Conservation (phyloP, 2,797 vertebrate species). For the Artibeus jamaicensis region DNA sequence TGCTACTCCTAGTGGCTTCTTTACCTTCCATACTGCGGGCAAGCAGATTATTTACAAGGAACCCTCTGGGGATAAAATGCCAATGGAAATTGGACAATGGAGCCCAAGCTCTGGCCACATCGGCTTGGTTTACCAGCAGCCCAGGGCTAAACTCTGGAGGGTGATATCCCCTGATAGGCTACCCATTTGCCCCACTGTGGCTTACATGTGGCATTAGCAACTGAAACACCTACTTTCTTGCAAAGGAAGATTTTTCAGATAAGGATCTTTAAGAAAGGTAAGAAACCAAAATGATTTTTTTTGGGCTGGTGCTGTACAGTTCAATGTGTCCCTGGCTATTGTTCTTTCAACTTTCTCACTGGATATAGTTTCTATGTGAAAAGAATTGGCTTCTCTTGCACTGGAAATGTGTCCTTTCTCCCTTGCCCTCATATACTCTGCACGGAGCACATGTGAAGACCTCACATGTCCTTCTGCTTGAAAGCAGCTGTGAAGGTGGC, state of each 20-base stretch:
- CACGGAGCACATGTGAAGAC: background rate
- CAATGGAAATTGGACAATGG: background rate
- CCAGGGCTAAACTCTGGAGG: background rate
- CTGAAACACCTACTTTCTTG: rapidly evolving
- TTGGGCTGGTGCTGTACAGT: background rate
- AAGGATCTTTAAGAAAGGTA: background rate
- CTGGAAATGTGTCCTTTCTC: background rate
- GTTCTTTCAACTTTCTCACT: background rate
- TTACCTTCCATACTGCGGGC: background rate
- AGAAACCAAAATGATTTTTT: background rate
- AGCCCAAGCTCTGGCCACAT: background rate
- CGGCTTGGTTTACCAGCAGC: background rate
- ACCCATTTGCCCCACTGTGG: background rate
- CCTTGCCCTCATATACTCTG: background rate
- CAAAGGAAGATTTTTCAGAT: background rate
- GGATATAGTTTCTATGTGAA: background rate
- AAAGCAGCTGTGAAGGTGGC: background rate
- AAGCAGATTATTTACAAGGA: background rate
- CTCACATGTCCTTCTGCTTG: background rate
- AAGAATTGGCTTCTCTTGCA: background rate
- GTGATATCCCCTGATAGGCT: background rate
- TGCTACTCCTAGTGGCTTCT: background rate
- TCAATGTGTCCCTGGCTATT: background rate
- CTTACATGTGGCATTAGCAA: background rate
- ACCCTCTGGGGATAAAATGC: background rate